Evolutionary conservation across 2,888 invertebrate species (phyloP), one percentile per base, ranked within the genome.

Genomic region (Leistus spinibarbis): DNA sequence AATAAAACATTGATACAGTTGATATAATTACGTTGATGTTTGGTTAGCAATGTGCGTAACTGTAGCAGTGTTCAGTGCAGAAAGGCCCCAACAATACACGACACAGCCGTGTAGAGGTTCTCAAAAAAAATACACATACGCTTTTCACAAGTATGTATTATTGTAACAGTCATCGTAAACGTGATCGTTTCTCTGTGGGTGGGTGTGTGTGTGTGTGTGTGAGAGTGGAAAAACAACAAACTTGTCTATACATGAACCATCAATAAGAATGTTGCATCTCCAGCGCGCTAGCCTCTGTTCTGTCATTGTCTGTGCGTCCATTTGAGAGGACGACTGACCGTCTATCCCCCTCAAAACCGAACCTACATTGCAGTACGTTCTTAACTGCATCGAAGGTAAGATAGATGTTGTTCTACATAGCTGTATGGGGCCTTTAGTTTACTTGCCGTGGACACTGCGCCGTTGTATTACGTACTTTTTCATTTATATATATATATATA

Each of bases 381-480:
- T 79, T 80, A 79, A 76, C 79, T 79, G 80, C 79, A 80, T 79
- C 79, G 80, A 83, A 85, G 85, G 84, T 85, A 85, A 85, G 84
- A 82, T 83, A 81, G 80, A 81, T 82, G 82, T 81, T 81, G 80
- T 75, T 67, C 74, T 75, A 68, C 74, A 75, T 82, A 83, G 85
- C 84, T 85, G 84, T 84, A 84, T 84, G 83, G 85, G 84, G 85
- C 85, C 85, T 85, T 85, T 85, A 83, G 84, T 85, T 84, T 83
- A 83, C 83, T 84, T 75, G 69, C 69, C 68, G 68, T 75, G 74
- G 68, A 75, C 74, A 75, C 74, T 75, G 74, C 74, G 69, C 66
- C 57, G 67, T 22, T 73, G 57, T 73, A 66, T 27, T 57, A 54
- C 66, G 23, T 71, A 54, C 23, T 27, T 62, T 4, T 63, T 22